Base-by-base conservation (phyloP, 64 coral and sea anemone species). In the Stichodactyla mertensii region DNA sequence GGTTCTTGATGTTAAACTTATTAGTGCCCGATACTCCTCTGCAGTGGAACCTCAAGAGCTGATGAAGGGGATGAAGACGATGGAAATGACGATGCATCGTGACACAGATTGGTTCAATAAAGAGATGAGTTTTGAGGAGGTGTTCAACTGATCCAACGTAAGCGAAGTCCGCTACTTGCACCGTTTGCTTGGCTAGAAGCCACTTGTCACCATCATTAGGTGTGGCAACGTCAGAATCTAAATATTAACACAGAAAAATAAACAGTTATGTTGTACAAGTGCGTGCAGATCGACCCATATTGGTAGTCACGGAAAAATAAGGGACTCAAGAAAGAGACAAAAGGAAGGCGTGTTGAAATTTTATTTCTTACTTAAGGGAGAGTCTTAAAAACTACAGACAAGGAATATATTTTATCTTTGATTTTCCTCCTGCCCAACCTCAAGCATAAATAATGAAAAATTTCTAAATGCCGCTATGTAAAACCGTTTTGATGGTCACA, bases 101-200 rank as follows among this genome's bases (percentile, higher is more conserved):
- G 7, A 90, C 89, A 80, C 89, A 90, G 0, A 90, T 62, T 15
- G 89, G 89, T 55, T 90, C 89, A 71, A 90, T 86, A 20, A 62
- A 86, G 28, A 90, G 56, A 80, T 90, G 89, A 0, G 85, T 16
- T 20, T 90, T 90, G 54, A 60, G 85, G 19, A 90, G 83, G 62
- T 90, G 89, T 8, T 90, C 89, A 6, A 90, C 67, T 9, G 85
- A 77, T 55, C 85, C 67, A 6, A 54, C 54, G 54, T 90, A 77
- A 22, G 52, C 89, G 19, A 64, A 90, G 89, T 90, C 89, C 79
- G 54, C 82, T 19, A 16, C 89, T 64, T 90, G 89, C 10, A 90
- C 69, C 1, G 77, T 77, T 31, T 90, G 89, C 77, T 90, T 90
- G 6, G 83, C 89, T 45, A 79, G 84, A 31, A 80, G 20, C 89